phyloP scores from a whole-genome alignment of 2,113 vertebrate genomes.

The Asarcornis scutulata region DNA sequence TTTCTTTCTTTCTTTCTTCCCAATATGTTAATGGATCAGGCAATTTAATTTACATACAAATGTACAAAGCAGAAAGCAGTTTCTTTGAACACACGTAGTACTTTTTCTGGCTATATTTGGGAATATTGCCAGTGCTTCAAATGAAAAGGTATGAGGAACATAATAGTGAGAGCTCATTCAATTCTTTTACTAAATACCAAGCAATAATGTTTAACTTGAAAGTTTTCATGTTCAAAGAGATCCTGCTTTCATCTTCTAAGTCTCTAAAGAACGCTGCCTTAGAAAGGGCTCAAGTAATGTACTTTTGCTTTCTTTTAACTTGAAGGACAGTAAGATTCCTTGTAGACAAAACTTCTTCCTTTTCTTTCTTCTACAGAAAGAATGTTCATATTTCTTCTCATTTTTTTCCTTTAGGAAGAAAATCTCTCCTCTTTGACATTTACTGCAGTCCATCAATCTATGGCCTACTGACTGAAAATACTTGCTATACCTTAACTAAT shows the following conservation, averaged over 20 bases:
- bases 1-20: background rate
- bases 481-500: background rate
- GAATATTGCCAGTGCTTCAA: background rate
- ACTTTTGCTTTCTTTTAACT: background rate
- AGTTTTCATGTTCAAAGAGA: background rate
- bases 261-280: background rate
- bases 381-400: background rate
- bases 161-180: background rate
- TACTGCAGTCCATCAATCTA: background rate
- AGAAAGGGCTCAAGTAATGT: background rate
- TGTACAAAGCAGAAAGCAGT: background rate
- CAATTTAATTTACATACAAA: conserved; percentile 27
- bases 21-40: background rate
- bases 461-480: background rate
- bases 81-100: background rate
- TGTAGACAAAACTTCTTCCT: background rate
- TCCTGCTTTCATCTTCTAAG: conserved; percentile 29
- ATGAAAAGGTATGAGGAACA: background rate
- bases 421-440: too few relatives aligned
- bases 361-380: background rate
- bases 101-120: background rate
- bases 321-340: conserved; percentile 18
- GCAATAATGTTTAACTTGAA: background rate
- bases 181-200: background rate
- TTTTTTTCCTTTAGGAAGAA: background rate